These are phyloP conservation scores for Pituophis catenifer DNA, from an alignment of 2,113 vertebrate genomes.

Conservation along the genomic window DNA sequence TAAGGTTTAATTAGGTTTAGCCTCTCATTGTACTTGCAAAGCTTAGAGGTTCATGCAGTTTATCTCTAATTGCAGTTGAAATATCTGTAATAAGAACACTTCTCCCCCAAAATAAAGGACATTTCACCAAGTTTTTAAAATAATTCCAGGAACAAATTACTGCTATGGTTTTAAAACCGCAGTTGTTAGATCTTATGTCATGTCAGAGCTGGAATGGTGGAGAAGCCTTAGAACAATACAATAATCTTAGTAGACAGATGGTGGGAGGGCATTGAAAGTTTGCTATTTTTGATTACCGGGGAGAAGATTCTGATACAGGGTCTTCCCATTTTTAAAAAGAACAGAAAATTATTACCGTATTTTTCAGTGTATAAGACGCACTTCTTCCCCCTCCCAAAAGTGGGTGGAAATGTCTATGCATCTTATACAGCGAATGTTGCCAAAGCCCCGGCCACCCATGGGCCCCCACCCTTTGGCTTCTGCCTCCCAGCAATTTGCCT, in stretches of 20 bases:
- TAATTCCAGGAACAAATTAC: slow-evolving; percentile 36
- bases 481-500: too few species aligned
- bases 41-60: slow-evolving; percentile 55
- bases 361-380: too few species aligned
- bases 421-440: too few species aligned
- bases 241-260: slow-evolving; percentile 35
- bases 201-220: slow-evolving; percentile 34
- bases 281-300: slow-evolving; percentile 54
- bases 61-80: slow-evolving; percentile 59
- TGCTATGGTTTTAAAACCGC: slow-evolving; percentile 19
- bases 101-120: background rate
- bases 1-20: slow-evolving; percentile 47
- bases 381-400: too few species aligned
- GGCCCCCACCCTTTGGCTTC: too few species aligned
- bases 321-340: slow-evolving; percentile 32
- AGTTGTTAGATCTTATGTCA: slow-evolving; percentile 48
- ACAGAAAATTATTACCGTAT: background rate
- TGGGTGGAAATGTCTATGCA: too few species aligned
- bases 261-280: slow-evolving; percentile 13
- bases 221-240: slow-evolving; percentile 42
- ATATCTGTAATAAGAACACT: slow-evolving; percentile 34
- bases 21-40: slow-evolving; percentile 44
- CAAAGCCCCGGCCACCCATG: too few species aligned
- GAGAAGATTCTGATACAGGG: slow-evolving; percentile 31
- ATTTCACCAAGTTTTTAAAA: slow-evolving; percentile 45